Conservation (phyloP, 2,113 vertebrate species). For the Caretta caretta region DNA sequence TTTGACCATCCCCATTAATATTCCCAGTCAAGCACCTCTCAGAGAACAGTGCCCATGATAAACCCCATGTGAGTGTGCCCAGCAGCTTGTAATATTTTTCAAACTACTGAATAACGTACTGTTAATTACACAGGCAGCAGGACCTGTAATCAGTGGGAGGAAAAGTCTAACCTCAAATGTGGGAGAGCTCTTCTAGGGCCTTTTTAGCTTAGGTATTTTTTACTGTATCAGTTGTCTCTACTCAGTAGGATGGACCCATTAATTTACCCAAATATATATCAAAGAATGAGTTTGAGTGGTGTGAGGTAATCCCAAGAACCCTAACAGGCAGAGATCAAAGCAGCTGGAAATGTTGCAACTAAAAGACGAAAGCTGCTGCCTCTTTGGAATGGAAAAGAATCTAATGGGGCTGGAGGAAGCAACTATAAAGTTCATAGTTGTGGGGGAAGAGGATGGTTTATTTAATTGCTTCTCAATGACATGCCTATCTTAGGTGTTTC, state of each 20-base stretch:
- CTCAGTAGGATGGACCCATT: background rate
- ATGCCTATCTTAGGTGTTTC: constrained; percentile 60
- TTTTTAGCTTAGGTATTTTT: background rate
- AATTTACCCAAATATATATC: background rate
- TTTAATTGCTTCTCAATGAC: constrained; percentile 65
- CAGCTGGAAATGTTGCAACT: background rate
- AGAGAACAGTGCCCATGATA: background rate
- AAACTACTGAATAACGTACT: background rate
- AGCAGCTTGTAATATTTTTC: background rate
- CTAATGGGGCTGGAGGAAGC: background rate
- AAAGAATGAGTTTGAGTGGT: background rate
- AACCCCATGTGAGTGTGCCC: background rate
- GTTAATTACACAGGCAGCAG: background rate
- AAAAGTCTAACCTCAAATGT: background rate
- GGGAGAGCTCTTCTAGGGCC: background rate
- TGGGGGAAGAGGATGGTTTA: constrained; percentile 55
- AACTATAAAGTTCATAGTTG: background rate
- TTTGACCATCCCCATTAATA: background rate
- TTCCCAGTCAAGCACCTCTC: background rate
- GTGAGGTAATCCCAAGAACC: background rate
- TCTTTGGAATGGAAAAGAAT: background rate
- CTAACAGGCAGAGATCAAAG: background rate
- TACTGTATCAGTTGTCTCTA: background rate
- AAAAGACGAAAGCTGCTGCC: background rate
- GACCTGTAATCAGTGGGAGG: background rate